Evolutionary conservation across 2,797 vertebrate genomes (phyloP), one percentile per base, ranked within the genome.

Genomic region (Aldrovandia affinis): DNA sequence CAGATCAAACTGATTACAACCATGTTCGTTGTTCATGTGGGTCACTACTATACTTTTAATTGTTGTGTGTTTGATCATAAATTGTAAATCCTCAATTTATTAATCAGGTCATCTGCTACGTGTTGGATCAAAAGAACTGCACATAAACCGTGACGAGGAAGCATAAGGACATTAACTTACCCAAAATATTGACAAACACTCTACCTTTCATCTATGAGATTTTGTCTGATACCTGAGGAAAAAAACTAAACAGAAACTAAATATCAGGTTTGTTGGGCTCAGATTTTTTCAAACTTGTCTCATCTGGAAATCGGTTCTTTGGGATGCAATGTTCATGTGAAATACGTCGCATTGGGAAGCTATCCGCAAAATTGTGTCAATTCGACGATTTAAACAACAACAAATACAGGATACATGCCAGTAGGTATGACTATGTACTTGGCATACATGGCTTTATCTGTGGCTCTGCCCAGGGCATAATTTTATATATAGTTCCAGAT

Each of bases 1-100:
- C 92, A 92, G 93, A 95, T 96, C 94, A 95, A 93, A 93, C 92
- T 88, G 89, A 91, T 91, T 92, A 89, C 89, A 93, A 90, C 92
- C 90, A 92, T 94, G 92, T 94, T 93, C 92, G 93, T 93, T 88
- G 93, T 92, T 94, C 92, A 93, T 91, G 61, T 0, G 83, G 85
- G 88, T 88, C 86, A 84, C 44, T 85, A 39, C 22, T 50, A 77
- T n/a, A 22, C 47, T 39, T 78, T 81, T 15, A 55, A 39, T 81
- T 54, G 80, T 83, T 82, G 80, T 75, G 73, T 83, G 30, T 42
- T 57, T 75, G 52, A 82, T 84, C 83, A 63, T 4, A 80, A 83
- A 36, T 57, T 77, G 47, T 77, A 80, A 77, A 80, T 50, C 33
- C 47, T 15, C 7, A 22, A 61, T 42, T 14, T 42, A 20, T 28